A percentile compares a stretch with the other conserved stretches of the same genome.
phyloP scores from a whole-genome alignment of 2,113 vertebrate genomes.

The Formicarius rufipectus region DNA sequence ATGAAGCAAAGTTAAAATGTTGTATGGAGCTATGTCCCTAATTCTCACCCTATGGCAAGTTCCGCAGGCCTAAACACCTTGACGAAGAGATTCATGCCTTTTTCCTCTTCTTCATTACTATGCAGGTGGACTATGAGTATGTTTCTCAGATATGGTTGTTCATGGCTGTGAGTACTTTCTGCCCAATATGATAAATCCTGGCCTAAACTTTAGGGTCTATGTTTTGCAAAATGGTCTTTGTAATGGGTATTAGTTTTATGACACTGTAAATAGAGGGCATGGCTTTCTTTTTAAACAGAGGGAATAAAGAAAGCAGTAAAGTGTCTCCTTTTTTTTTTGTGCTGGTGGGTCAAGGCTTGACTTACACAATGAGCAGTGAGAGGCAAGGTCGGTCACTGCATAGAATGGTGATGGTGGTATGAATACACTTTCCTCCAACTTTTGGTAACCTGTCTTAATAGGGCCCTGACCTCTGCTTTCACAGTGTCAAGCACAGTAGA shows the following conservation, averaged over 20 bases:
- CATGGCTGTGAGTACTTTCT: not conserved
- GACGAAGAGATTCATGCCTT: not conserved
- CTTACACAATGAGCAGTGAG: not conserved
- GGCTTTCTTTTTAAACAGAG: not conserved
- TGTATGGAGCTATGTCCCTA: accelerated
- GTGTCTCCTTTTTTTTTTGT: not conserved
- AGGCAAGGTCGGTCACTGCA: not conserved
- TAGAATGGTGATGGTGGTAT: not conserved
- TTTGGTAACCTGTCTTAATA: conserved; percentile 46
- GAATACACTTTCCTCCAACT: conserved; percentile 34
- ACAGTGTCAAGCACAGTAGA: conserved; percentile 33
- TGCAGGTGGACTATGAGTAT: not conserved
- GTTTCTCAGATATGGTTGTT: not conserved
- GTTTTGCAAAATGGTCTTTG: not conserved
- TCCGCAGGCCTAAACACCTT: not conserved
- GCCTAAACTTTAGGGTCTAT: not conserved
- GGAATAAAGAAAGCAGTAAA: not conserved
- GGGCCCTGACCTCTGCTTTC: conserved; percentile 49
- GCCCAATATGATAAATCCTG: not conserved
- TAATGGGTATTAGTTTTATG: not conserved
- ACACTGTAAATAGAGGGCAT: not conserved
- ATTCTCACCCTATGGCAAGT: not conserved
- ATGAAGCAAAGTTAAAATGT: not conserved
- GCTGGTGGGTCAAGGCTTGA: not conserved
- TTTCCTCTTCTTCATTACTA: not conserved